Percentiles rank a stretch among this genome's conserved stretches.
These are phyloP conservation scores for Dryomyza anilis DNA, from an alignment of 2,888 invertebrate genomes.

Conservation along the genomic window DNA sequence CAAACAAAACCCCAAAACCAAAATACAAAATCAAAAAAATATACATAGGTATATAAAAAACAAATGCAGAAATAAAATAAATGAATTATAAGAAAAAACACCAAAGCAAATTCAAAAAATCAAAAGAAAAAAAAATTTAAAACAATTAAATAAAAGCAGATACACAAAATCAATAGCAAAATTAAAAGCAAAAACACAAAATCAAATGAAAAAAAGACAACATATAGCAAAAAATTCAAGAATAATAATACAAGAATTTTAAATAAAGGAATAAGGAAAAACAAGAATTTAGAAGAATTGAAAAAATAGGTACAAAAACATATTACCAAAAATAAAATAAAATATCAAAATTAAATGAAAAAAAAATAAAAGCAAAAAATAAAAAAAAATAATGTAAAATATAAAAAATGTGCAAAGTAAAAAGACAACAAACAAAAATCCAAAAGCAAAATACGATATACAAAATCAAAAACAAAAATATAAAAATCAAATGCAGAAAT, in stretches of 20 bases:
- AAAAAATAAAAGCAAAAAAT: conserved; percentile 6
- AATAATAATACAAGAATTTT: not conserved
- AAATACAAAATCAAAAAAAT: not conserved
- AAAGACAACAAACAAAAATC: not conserved
- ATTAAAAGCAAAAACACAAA: not conserved
- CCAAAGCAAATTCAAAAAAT: not conserved
- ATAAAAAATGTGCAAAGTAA: not conserved
- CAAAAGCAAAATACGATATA: conserved; percentile 18
- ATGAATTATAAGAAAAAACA: not conserved
- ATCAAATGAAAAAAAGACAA: not conserved
- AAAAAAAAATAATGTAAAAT: not conserved
- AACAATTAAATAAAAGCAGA: too few species aligned
- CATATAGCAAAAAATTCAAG: not conserved
- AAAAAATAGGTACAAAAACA: not conserved
- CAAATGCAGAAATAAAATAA: not conserved
- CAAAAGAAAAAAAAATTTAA: not conserved
- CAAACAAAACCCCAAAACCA: not conserved
- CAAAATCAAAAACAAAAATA: conserved; percentile 1
- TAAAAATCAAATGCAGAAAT: too few species aligned
- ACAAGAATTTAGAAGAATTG: not conserved
- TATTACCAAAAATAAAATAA: not conserved
- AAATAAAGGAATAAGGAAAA: not conserved
- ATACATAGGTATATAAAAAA: not conserved
- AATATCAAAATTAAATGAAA: not conserved
- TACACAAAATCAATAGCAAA: not conserved